Conservation (phyloP, 2,113 vertebrate species). For the Oreochromis tanganicae region DNA sequence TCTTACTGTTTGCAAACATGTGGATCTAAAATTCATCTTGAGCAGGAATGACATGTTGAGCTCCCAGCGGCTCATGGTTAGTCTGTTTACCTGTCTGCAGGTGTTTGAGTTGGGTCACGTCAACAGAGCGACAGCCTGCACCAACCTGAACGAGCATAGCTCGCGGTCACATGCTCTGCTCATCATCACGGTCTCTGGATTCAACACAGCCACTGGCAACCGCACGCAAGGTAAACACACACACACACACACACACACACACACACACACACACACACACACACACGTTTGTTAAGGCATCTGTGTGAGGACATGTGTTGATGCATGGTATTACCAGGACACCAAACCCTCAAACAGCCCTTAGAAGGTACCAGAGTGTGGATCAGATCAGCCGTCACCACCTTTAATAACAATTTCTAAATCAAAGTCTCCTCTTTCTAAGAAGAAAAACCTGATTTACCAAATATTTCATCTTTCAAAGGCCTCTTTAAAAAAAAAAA, state of each 20-base stretch:
- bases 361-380: not conserved
- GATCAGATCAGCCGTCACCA: not conserved
- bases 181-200: slow-evolving; percentile 80
- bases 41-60: not conserved
- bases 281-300: rapidly evolving
- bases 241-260: not conserved
- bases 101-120: slow-evolving; percentile 86
- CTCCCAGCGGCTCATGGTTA: not conserved
- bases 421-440: not conserved
- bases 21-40: not conserved
- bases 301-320: not conserved
- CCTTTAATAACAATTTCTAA: too few relatives aligned
- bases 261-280: not conserved
- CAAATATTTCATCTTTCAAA: not conserved
- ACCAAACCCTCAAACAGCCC: not conserved
- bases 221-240: slow-evolving; percentile 79
- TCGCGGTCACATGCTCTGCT: slow-evolving; percentile 94
- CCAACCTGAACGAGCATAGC: slow-evolving; percentile 92
- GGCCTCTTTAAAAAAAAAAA: not conserved
- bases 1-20: not conserved
- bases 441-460: not conserved
- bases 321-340: rapidly evolving
- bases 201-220: slow-evolving; percentile 82
- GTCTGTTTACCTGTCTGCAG: slow-evolving; percentile 53
- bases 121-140: slow-evolving; percentile 88